Evolutionary conservation across 2,888 invertebrate genomes (phyloP).

Genomic region (Malacosoma neustria): DNA sequence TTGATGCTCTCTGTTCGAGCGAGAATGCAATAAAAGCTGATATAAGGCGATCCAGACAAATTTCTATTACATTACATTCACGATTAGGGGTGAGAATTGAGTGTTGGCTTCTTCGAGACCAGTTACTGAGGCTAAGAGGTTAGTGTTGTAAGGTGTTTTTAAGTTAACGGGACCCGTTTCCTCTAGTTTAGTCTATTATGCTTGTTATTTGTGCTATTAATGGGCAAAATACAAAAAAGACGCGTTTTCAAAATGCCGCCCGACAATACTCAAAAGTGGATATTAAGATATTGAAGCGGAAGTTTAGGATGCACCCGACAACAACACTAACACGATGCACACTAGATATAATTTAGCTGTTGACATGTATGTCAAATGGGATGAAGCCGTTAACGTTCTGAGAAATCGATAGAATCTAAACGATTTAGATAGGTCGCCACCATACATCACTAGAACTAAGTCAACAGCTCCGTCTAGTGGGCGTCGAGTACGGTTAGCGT

Average conservation of each 20-base stretch:
- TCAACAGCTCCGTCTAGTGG: neutral
- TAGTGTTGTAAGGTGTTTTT: conserved; percentile 15
- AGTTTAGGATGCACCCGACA: too few relatives aligned
- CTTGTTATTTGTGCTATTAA: too few relatives aligned
- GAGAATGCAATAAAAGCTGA: neutral
- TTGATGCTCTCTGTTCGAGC: conserved; percentile 17
- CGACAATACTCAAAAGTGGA: too few relatives aligned
- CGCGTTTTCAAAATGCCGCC: too few relatives aligned
- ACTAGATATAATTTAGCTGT: too few relatives aligned
- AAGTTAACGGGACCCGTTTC: too few relatives aligned
- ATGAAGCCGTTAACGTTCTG: neutral
- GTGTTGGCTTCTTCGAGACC: neutral
- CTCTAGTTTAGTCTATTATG: too few relatives aligned
- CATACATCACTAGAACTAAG: conserved; percentile 4
- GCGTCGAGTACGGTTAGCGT: conserved; percentile 1
- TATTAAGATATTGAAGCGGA: too few relatives aligned
- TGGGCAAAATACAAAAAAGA: too few relatives aligned
- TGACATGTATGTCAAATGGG: too few relatives aligned
- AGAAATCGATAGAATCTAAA: conserved; percentile 3
- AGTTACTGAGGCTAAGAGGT: neutral
- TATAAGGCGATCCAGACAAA: neutral
- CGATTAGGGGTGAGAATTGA: neutral
- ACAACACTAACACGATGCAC: too few relatives aligned
- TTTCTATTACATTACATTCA: neutral
- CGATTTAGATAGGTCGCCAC: neutral